Evolutionary conservation across 2,888 invertebrate genomes (phyloP).

Genomic region (Eupithecia abbreviata): DNA sequence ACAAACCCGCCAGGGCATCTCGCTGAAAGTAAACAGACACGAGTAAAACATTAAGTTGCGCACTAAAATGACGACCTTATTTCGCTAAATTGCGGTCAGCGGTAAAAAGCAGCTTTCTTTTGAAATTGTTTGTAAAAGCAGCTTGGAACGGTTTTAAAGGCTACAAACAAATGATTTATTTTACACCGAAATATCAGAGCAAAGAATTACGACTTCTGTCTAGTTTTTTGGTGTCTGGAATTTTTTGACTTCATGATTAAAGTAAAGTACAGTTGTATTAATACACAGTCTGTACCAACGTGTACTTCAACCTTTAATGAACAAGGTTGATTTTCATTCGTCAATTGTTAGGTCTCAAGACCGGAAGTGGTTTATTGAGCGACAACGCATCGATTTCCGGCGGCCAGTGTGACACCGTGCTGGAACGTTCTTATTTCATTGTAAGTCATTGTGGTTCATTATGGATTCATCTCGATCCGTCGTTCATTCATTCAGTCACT

Average conservation of each 20-base stretch:
- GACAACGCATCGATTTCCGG: constrained; percentile 70
- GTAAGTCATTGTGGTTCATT: constrained; percentile 42
- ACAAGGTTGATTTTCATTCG: constrained; percentile 43
- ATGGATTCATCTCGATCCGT: neutral
- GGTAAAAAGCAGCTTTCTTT: constrained; percentile 26
- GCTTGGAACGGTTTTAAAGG: constrained; percentile 1
- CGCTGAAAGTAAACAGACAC: constrained; percentile 9
- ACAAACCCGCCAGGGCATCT: neutral
- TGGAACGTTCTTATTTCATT: constrained; percentile 44
- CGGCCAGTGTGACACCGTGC: constrained; percentile 61
- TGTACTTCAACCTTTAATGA: constrained; percentile 1
- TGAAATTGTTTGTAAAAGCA: constrained; percentile 19
- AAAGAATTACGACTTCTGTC: neutral
- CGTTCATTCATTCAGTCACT: neutral
- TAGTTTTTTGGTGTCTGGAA: neutral
- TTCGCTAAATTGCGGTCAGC: constrained; percentile 25
- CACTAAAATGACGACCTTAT: constrained; percentile 27
- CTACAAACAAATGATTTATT: constrained; percentile 7
- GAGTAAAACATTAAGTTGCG: constrained; percentile 24
- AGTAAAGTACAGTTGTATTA: neutral
- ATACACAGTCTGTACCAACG: neutral
- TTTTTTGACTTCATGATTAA: neutral
- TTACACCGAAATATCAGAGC: neutral
- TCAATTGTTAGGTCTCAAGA: constrained; percentile 40
- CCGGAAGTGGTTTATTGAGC: constrained; percentile 70